These are phyloP conservation scores for Hepsetus odoe DNA, from an alignment of 2,113 vertebrate genomes.

Conservation along the genomic window DNA sequence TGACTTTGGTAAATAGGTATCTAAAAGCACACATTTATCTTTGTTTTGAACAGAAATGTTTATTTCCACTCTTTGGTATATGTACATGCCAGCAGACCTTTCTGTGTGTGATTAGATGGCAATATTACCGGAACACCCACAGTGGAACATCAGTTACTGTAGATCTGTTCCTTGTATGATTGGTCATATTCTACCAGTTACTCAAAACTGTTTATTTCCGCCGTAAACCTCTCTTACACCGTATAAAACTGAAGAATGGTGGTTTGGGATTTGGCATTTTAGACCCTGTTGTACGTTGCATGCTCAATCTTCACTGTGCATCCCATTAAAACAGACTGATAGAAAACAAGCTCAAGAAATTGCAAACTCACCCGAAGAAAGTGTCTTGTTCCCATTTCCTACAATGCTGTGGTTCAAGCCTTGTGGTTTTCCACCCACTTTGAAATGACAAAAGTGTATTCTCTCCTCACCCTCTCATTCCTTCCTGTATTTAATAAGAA, in stretches of 20 bases:
- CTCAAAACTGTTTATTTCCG: not conserved
- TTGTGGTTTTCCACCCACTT: slow-evolving; percentile 3
- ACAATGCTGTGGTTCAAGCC: slow-evolving; percentile 11
- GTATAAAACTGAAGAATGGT: not conserved
- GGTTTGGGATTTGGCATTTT: not conserved
- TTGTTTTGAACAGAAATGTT: not conserved
- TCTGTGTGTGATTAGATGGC: not conserved
- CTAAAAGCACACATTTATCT: slow-evolving; percentile 43
- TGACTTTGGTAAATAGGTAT: slow-evolving; percentile 16
- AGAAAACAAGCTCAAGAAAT: not conserved
- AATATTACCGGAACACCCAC: not conserved
- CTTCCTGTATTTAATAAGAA: slow-evolving; percentile 65
- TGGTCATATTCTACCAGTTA: not conserved
- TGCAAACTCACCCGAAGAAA: slow-evolving; percentile 7
- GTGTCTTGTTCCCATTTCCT: not conserved
- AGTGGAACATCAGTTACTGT: slow-evolving; percentile 16
- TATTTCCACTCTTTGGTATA: slow-evolving; percentile 2
- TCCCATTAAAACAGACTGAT: not conserved
- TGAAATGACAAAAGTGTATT: slow-evolving; percentile 46
- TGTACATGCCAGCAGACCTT: slow-evolving; percentile 29
- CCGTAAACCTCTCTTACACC: not conserved
- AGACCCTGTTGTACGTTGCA: slow-evolving; percentile 2
- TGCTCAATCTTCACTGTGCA: slow-evolving; percentile 8
- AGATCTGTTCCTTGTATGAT: not conserved
- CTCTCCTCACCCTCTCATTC: slow-evolving; percentile 58